Conservation (phyloP, 2,888 invertebrate species). For the Plebejus anna region DNA sequence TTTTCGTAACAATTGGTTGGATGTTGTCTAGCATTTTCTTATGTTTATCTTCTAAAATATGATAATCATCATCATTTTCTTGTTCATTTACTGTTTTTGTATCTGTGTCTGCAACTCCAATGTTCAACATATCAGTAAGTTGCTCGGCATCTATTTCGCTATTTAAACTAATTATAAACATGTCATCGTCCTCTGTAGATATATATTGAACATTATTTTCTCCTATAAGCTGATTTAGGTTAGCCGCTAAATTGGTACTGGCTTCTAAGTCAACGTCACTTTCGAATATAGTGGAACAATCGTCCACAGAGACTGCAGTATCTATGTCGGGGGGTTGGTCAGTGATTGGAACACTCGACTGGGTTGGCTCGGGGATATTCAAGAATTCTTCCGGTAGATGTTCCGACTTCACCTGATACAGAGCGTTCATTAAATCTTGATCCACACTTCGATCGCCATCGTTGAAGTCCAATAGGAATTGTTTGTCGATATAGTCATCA, state of each 20-base stretch:
- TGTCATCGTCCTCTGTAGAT: constrained; percentile 72
- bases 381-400: constrained; percentile 59
- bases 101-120: constrained; percentile 53
- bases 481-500: constrained; percentile 57
- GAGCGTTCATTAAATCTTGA: constrained; percentile 63
- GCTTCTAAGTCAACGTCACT: constrained; percentile 72
- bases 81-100: constrained; percentile 37
- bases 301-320: constrained; percentile 55
- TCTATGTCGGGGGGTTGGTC: constrained; percentile 45
- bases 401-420: constrained; percentile 57
- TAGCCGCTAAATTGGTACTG: constrained; percentile 67
- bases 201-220: constrained; percentile 72
- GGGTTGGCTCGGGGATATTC: constrained; percentile 45
- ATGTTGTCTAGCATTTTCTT: constrained; percentile 36
- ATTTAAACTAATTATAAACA: constrained; percentile 70
- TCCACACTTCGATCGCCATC: constrained; percentile 57
- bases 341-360: constrained; percentile 31
- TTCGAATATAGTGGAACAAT: constrained; percentile 72
- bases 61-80: constrained; percentile 32
- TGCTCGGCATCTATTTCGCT: constrained; percentile 71
- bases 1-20: constrained; percentile 45
- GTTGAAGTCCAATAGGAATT: constrained; percentile 59
- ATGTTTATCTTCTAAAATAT: constrained; percentile 35
- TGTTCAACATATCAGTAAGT: constrained; percentile 69
- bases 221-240: constrained; percentile 70